Evolutionary conservation across 2,888 invertebrate species (phyloP).

Genomic region (Tuberolachnus salignus): DNA sequence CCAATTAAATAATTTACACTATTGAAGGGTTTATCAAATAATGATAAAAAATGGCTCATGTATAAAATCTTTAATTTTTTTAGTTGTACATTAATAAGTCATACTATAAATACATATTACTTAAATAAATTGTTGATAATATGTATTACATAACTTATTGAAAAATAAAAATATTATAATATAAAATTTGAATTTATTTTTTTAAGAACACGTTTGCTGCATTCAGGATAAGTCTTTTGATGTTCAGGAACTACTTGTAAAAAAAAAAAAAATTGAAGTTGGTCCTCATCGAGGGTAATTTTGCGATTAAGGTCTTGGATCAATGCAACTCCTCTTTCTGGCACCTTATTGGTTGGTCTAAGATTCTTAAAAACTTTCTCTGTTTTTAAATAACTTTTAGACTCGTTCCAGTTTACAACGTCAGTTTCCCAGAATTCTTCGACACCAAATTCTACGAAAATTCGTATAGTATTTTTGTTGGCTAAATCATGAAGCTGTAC

Average conservation of each 20-base stretch:
- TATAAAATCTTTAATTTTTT: no score
- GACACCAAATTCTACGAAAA: background rate
- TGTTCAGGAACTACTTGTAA: constrained; percentile 23
- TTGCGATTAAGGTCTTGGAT: background rate
- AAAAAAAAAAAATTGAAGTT: constrained; percentile 16
- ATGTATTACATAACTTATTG: no score
- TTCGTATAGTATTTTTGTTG: background rate
- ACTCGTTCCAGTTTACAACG: background rate
- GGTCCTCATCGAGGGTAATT: background rate
- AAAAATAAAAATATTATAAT: no score
- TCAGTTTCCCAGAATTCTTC: background rate
- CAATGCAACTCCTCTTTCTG: constrained; percentile 13
- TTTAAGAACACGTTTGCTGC: no score
- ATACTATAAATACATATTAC: no score
- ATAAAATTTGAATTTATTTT: no score
- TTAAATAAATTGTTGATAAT: no score
- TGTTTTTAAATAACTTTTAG: background rate
- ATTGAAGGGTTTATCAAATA: no score
- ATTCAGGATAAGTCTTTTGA: no score
- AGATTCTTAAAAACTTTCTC: constrained; percentile 15
- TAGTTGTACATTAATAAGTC: no score
- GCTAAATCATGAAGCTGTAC: background rate
- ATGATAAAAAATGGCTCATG: no score
- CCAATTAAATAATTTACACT: no score
- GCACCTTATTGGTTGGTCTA: background rate